Percentiles rank a stretch among this genome's conserved stretches.
phyloP scores from a whole-genome alignment of 2,113 vertebrate genomes.

The Petaurus breviceps region DNA sequence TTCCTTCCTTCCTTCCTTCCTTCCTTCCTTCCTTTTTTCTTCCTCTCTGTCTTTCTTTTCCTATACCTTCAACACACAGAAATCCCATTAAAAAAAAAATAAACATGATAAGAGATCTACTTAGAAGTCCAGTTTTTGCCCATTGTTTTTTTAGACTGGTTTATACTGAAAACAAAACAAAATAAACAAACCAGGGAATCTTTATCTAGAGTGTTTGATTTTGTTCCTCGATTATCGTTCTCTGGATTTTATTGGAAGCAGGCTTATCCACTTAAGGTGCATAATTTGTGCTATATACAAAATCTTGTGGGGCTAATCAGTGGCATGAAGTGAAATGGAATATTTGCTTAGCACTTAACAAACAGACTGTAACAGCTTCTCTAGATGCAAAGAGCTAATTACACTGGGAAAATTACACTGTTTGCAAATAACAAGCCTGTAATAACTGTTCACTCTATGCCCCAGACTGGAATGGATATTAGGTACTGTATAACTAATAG shows the following conservation, averaged over 20 bases:
- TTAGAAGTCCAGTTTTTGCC: conserved; percentile 29
- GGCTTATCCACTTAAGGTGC: background rate
- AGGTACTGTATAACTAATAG: background rate
- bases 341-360: conserved; percentile 54
- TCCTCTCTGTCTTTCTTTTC: background rate
- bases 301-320: conserved; percentile 41
- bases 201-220: background rate
- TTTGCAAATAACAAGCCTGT: conserved; percentile 52
- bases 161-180: background rate
- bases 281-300: conserved; percentile 28
- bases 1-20: background rate
- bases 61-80: background rate
- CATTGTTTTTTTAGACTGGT: conserved; percentile 29
- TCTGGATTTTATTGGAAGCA: conserved; percentile 23
- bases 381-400: conserved; percentile 38
- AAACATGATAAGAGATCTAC: conserved; percentile 8
- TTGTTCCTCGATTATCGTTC: background rate
- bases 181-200: background rate
- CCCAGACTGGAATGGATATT: background rate
- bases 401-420: conserved; percentile 1
- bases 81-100: background rate
- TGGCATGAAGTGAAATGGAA: background rate
- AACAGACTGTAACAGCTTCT: conserved; percentile 30
- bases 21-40: too few relatives aligned
- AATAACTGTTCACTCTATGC: conserved; percentile 37